phyloP scores from a whole-genome alignment of 2,888 invertebrate genomes.

The Torymus tubicola region DNA sequence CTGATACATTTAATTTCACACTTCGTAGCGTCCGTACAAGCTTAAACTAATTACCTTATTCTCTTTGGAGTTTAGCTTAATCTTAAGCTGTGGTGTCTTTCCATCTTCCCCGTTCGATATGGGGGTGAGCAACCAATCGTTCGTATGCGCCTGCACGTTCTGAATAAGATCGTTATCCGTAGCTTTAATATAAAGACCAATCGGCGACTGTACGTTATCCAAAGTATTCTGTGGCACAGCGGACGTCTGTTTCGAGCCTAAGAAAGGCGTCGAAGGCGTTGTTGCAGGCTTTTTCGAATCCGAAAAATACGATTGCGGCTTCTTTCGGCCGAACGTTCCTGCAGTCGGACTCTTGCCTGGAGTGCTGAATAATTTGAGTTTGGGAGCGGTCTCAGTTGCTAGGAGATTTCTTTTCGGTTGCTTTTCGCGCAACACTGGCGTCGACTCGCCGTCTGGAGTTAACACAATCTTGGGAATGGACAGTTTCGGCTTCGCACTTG shows the following conservation, averaged over 20 bases:
- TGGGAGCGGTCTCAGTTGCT: neutral
- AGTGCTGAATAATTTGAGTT: constrained; percentile 62
- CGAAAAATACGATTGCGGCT: constrained; percentile 61
- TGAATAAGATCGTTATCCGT: constrained; percentile 67
- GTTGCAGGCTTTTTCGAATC: constrained; percentile 35
- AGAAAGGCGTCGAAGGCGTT: constrained; percentile 59
- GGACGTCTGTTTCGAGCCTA: constrained; percentile 12
- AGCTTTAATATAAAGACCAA: constrained; percentile 69
- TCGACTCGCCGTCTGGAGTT: neutral
- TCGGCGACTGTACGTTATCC: constrained; percentile 67
- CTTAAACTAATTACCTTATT: constrained; percentile 49
- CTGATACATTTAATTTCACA: neutral
- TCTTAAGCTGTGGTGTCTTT: constrained; percentile 56
- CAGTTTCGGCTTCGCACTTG: neutral
- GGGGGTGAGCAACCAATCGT: constrained; percentile 65
- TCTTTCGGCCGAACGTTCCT: constrained; percentile 39
- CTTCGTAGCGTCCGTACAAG: neutral
- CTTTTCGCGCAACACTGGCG: constrained; percentile 2
- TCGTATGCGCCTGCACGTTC: constrained; percentile 63
- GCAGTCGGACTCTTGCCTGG: constrained; percentile 64
- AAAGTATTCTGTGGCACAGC: constrained; percentile 58
- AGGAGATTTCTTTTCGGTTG: neutral
- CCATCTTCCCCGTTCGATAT: constrained; percentile 16
- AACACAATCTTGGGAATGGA: neutral
- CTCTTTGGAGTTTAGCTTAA: constrained; percentile 61